A percentile compares a stretch with the other conserved stretches of the same genome.
Evolutionary conservation across 2,888 invertebrate species (phyloP).

Genomic region (Drosophila nr. fundita): DNA sequence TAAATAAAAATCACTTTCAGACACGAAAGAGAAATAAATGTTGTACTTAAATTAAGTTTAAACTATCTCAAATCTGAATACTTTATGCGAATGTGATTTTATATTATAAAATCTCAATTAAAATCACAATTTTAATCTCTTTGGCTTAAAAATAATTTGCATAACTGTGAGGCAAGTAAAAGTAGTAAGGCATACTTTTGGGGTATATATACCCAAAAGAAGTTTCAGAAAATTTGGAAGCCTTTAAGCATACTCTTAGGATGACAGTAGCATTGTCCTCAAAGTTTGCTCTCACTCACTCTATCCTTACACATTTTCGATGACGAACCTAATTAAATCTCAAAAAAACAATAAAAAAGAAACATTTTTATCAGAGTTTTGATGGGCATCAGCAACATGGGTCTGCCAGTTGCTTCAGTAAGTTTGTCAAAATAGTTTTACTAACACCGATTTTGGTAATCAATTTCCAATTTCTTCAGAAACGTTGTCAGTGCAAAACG

Average conservation of each 20-base stretch:
- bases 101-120: background rate
- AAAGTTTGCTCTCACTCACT: background rate
- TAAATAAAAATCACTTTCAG: background rate
- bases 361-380: background rate
- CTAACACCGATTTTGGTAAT: background rate
- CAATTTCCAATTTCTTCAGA: background rate
- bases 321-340: background rate
- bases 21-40: background rate
- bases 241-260: conserved; percentile 1
- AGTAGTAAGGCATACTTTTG: background rate
- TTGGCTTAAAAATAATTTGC: background rate
- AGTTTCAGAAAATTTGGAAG: background rate
- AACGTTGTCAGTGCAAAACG: background rate
- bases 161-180: background rate
- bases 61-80: background rate
- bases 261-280: background rate
- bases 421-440: background rate
- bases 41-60: background rate
- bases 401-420: background rate
- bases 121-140: background rate
- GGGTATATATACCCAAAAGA: background rate
- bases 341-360: background rate
- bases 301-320: background rate
- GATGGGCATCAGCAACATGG: background rate
- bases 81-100: background rate